These are phyloP conservation scores for Emys orbicularis DNA, from an alignment of 2,797 vertebrate genomes.

Conservation along the genomic window DNA sequence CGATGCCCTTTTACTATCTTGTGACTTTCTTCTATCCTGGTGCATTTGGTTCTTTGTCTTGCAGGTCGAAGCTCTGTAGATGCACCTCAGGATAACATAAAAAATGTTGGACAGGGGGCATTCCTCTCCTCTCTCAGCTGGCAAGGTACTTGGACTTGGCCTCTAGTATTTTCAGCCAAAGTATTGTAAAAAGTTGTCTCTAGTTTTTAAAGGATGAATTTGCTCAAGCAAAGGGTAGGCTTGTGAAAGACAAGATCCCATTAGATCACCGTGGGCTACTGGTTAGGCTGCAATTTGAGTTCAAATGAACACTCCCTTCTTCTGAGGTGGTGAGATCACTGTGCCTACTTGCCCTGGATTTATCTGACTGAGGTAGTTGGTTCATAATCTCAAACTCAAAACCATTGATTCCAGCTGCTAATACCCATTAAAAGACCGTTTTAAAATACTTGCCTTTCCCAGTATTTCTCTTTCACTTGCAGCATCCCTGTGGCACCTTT, in stretches of 20 bases:
- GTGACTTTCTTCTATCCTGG: background rate
- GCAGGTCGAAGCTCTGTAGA: slow-evolving; percentile 81
- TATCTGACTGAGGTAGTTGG: fast-evolving
- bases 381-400: background rate
- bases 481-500: background rate
- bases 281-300: background rate
- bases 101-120: slow-evolving; percentile 81
- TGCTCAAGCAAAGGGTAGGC: background rate
- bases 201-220: background rate
- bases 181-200: background rate
- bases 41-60: slow-evolving; percentile 59
- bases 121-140: slow-evolving; percentile 87
- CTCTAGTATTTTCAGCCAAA: background rate
- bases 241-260: background rate
- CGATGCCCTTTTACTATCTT: background rate
- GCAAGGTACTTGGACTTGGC: slow-evolving; percentile 80
- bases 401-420: background rate
- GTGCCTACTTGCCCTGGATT: background rate
- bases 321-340: background rate
- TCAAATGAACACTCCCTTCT: background rate
- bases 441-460: background rate
- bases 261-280: background rate
- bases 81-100: slow-evolving; percentile 81
- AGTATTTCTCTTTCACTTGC: fast-evolving
- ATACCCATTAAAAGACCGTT: background rate